A percentile compares a stretch with the other conserved stretches of the same genome.
phyloP scores from a whole-genome alignment of 2,888 invertebrate genomes.

The Coremacera marginata region DNA sequence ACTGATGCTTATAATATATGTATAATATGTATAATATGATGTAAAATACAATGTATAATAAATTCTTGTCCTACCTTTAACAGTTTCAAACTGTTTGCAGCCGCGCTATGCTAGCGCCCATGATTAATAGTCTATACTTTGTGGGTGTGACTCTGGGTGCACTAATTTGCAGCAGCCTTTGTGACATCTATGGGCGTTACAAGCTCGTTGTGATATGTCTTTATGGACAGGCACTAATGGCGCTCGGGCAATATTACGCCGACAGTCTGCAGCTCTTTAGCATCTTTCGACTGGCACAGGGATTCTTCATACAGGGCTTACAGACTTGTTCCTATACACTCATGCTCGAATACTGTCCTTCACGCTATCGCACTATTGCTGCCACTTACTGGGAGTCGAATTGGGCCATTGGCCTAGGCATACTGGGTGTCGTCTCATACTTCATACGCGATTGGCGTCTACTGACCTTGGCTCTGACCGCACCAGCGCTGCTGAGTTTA shows the following conservation, averaged over 20 bases:
- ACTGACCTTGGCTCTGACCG: conserved; percentile 70
- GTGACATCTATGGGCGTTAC: conserved; percentile 69
- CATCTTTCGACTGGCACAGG: conserved; percentile 67
- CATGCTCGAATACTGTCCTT: conserved; percentile 70
- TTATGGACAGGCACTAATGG: conserved; percentile 64
- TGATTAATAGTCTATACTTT: conserved; percentile 66
- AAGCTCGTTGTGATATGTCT: conserved; percentile 68
- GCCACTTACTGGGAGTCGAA: conserved; percentile 70
- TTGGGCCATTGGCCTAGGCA: conserved; percentile 69
- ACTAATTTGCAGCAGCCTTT: conserved; percentile 65
- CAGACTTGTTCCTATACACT: conserved; percentile 71
- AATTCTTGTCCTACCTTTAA: neutral
- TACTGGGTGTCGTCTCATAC: conserved; percentile 69
- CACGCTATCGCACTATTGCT: conserved; percentile 69
- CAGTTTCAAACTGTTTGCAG: conserved; percentile 69
- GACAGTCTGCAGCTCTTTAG: conserved; percentile 65
- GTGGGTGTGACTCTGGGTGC: conserved; percentile 68
- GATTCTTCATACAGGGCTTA: conserved; percentile 70
- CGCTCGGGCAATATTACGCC: conserved; percentile 53
- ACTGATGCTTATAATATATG: no score
- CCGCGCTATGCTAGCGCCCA: conserved; percentile 59
- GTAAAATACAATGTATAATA: no score
- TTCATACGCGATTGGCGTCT: conserved; percentile 71
- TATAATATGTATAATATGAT: no score
- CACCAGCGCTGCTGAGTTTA: conserved; percentile 70